Evolutionary conservation across 2,888 invertebrate genomes (phyloP), one percentile per base, ranked within the genome.

Genomic region (Gymnosoma rotundatum): DNA sequence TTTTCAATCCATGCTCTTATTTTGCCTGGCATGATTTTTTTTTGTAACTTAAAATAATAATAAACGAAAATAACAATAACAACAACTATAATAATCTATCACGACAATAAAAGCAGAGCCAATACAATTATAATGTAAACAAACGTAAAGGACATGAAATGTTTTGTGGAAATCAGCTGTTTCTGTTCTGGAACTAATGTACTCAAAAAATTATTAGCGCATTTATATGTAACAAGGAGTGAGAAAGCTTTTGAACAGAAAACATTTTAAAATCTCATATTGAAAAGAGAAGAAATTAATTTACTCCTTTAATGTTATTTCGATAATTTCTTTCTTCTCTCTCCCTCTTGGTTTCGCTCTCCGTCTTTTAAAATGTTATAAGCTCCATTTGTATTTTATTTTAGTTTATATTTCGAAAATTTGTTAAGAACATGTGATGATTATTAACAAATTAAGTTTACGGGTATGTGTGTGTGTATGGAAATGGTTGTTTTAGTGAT

Each of bases 111-210:
- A 54, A 66, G 42, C 54, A 67, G 36, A 14, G 42, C 8, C 10
- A 61, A 16, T 12, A 42, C 18, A 12, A 56, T 5, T 4, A 36
- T 54, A 75, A 70, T 70, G 75, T 76, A 82, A 82, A 72, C 75
- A 82, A 82, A 66, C 16, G 42, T 5, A 16, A 42, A 18, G 52
- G 50, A 54, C 56, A 38, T 56, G 20, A 42, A 64, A 45, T 70
- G 25, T 50, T 66, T 72, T 56, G 6, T 9, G 16, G 16, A 50
- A 75, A 81, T 70, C 81, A 82, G 81, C 81, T 82, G 81, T 82
- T 76, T 61, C 58, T 45, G 18, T 32, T 0, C 16, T 54, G 3
- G 8, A 25, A 4, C 25, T 5, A 60, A 16, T 50, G 42, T 56
- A 58, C 38, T 21, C 2, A 10, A 32, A 36, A 10, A 0, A 38